Percentiles rank a stretch among this genome's conserved stretches.
phyloP scores from a whole-genome alignment of 2,888 invertebrate genomes.

The Meloe dianella region DNA sequence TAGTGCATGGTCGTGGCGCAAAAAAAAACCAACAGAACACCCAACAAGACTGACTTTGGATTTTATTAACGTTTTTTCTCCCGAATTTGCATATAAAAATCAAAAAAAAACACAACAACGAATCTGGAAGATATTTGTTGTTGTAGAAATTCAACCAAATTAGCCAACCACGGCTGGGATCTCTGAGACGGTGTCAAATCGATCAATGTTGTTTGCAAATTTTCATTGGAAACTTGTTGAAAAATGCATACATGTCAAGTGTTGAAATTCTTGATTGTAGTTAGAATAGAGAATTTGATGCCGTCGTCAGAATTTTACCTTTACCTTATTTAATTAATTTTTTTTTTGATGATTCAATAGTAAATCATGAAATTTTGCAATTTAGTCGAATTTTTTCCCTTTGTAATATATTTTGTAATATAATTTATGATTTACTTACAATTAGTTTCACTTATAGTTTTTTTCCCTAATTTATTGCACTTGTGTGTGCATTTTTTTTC shows the following conservation, averaged over 20 bases:
- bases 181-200: constrained; percentile 7
- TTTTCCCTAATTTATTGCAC: constrained; percentile 19
- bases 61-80: constrained; percentile 17
- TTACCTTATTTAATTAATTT: too few relatives aligned
- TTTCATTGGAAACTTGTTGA: too few relatives aligned
- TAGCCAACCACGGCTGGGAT: too few relatives aligned
- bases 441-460: background rate
- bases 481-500: constrained; percentile 14
- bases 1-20: constrained; percentile 42
- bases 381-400: constrained; percentile 16
- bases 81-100: too few relatives aligned
- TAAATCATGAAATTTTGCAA: constrained; percentile 34
- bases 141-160: too few relatives aligned
- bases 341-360: constrained; percentile 17
- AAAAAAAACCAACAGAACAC: constrained; percentile 30
- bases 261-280: constrained; percentile 22
- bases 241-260: too few relatives aligned
- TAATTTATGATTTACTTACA: constrained; percentile 36
- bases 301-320: too few relatives aligned
- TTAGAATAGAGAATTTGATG: constrained; percentile 28
- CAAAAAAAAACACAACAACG: too few relatives aligned
- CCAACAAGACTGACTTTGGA: constrained; percentile 46
- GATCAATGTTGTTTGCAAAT: too few relatives aligned
- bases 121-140: too few relatives aligned
- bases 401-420: constrained; percentile 36